A percentile compares a stretch with the other conserved stretches of the same genome.
Conservation (phyloP, 1,140 invertebrate species). For the Pogonognathellus flavescens region DNA sequence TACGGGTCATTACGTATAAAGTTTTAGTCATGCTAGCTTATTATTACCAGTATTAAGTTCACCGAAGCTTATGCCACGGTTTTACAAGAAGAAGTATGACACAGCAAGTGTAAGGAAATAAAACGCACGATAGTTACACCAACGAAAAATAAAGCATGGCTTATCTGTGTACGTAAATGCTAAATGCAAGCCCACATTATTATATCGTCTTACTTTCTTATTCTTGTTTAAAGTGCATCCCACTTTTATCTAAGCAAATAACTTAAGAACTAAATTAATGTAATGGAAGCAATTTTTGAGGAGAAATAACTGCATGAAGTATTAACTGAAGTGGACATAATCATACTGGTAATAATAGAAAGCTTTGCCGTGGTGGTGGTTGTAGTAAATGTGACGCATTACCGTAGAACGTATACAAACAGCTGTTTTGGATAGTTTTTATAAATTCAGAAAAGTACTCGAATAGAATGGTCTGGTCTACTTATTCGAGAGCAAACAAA, state of each 20-base stretch:
- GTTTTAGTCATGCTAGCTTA: conserved; percentile 28
- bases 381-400: conserved; percentile 9
- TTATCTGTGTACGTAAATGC: neutral
- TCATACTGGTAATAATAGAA: neutral
- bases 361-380: too few relatives aligned
- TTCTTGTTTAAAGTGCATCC: too few relatives aligned
- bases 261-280: conserved; percentile 26
- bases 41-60: neutral
- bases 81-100: neutral
- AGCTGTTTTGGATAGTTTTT: conserved; percentile 13
- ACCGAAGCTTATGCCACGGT: conserved; percentile 5
- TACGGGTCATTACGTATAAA: neutral
- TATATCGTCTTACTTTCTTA: too few relatives aligned
- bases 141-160: neutral
- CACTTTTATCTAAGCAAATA: too few relatives aligned
- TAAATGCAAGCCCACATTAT: too few relatives aligned
- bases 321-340: conserved; percentile 1
- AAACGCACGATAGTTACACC: neutral
- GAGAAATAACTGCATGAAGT: neutral
- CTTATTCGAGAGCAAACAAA: neutral
- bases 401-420: conserved; percentile 6
- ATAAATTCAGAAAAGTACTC: neutral
- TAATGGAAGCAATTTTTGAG: conserved; percentile 10
- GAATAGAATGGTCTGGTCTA: neutral
- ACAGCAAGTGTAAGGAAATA: neutral